Conservation (phyloP, 2,888 invertebrate species). For the Meteorus cinctellus region DNA sequence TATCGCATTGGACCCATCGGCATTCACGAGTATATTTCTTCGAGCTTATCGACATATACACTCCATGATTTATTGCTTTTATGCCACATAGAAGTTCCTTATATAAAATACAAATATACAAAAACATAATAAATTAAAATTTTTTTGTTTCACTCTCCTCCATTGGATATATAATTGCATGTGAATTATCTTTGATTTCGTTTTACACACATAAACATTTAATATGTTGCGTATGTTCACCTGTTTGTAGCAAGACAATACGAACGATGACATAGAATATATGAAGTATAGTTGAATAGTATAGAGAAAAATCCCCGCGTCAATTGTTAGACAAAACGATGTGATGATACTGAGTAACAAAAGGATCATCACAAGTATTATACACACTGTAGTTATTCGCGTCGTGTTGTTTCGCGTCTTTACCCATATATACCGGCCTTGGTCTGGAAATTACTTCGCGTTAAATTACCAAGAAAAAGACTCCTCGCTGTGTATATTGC, state of each 20-base stretch:
- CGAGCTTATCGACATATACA: constrained; percentile 7
- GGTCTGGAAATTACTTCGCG: constrained; percentile 14
- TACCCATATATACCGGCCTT: background rate
- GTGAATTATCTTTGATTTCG: background rate
- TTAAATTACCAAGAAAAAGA: constrained; percentile 22
- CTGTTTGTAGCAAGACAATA: background rate
- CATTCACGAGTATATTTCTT: constrained; percentile 47
- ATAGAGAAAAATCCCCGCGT: background rate
- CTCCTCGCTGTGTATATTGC: background rate
- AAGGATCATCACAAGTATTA: background rate
- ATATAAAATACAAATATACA: constrained; percentile 9
- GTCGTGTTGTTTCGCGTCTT: background rate
- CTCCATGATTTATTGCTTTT: constrained; percentile 16
- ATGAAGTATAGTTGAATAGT: too few relatives aligned
- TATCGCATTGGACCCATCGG: constrained; percentile 39
- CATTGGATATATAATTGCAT: background rate
- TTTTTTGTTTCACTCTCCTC: background rate
- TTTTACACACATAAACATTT: background rate
- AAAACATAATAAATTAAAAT: constrained; percentile 9
- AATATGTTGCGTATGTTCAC: background rate
- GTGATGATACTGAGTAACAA: background rate
- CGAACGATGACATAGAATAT: too few relatives aligned
- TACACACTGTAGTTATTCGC: background rate
- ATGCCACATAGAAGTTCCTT: constrained; percentile 1
- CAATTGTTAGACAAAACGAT: background rate